Evolutionary conservation across 1,140 invertebrate species (phyloP), one percentile per base, ranked within the genome.

Genomic region (Drosophila virilis): DNA sequence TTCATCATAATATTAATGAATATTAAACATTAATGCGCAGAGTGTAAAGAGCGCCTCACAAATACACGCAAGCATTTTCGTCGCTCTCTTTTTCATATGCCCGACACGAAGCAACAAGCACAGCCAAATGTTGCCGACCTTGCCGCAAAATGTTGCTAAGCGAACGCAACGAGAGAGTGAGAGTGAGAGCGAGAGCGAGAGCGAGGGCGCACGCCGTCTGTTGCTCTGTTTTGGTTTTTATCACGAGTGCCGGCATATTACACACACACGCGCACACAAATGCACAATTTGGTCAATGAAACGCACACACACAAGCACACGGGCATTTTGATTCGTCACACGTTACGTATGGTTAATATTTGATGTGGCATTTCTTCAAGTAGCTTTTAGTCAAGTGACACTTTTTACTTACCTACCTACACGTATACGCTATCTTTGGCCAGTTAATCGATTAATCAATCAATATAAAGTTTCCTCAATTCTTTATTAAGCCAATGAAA

Each of bases 111-210:
- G 67, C 60, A 74, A 75, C 71, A 50, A 71, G 57, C 80, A 59
- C 51, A 43, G 50, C 70, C 64, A 79, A 66, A 86, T 83, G 83
- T 88, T 88, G 83, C 83, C 83, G 83, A 86, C 83, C 83, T 86
- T 86, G 84, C 61, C 58, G 9, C 13, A 40, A 73, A 71, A 76
- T 78, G 73, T 78, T 76, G 76, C 60, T 61, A n/a, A 59, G 37
- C 75, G 43, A 48, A 12, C 50, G 33, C 55, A 42, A 43, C 17
- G 9, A 43, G 37, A 50, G 38, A 55, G 42, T 8, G 33, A 42
- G 13, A 40, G 17, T 51, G 51, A 40, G 55, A 59, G 61, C 6
- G 43, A 61, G 65, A 43, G 50, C 8, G 12, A 42, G 40, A 33
- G 9, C 54, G 64, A 72, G 62, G 43, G 65, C 46, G 38, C 51